Base-by-base conservation (phyloP, 2,113 vertebrate species). In the Takifugu bimaculatus region DNA sequence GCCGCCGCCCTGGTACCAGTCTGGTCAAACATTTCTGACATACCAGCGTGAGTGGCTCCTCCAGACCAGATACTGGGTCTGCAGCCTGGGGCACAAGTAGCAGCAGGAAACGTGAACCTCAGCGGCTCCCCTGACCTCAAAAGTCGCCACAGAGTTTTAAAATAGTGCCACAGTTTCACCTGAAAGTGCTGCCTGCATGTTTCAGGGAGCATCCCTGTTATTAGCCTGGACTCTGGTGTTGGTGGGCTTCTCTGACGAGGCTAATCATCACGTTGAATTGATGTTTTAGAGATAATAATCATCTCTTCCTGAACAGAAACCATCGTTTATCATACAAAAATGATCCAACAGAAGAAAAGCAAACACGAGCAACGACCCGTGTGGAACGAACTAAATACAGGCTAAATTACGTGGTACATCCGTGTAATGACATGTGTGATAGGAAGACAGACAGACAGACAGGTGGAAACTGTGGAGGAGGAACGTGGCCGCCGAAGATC, bases 1-100 rank as follows among this genome's bases (percentile, higher is more conserved):
- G 42, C 56, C 57, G 72, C 59, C 82, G 81, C 78, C 77, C 65
- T 32, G 28, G 56, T 78, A 69, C 84, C 76, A 69, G 69, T 65
- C 71, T 55, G 59, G 76, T 80, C 60, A 72, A 67, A 79, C 74
- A 78, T 81, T 73, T 44, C 68, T 60, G 49, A 50, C 44, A 79
- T 79, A 74, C 80, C 78, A 32, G 54, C 13, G 45, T 0, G 11
- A 47, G 25, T 53, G 53, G 59, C 56, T 53, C 50, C 29, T 35
- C 7, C 27, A 51, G 27, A 49, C 64, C 67, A 56, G 13, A 45
- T 55, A 53, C 35, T 39, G 35, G 35, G 35, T 39, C 35, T 39
- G 35, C 35, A 39, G 7, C 35, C 35, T 10, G 7, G 7, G 44
- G 39, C 51, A 9, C 10, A 12, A 13, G 4, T 14, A 20, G 20